phyloP scores from a whole-genome alignment of 2,113 vertebrate species.

The Clarias gariepinus region DNA sequence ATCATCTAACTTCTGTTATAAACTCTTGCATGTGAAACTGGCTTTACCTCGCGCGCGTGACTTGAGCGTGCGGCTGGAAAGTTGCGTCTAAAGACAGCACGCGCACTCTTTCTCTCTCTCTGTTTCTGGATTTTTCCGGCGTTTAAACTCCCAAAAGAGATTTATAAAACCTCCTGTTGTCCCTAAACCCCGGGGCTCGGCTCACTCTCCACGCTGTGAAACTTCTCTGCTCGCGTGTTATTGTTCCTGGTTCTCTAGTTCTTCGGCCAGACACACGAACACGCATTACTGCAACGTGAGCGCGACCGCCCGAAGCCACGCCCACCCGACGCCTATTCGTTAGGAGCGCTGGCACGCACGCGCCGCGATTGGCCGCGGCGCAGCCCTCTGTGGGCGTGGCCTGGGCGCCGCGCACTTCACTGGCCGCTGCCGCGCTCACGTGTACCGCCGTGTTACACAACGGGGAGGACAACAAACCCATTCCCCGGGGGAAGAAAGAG shows the following conservation, averaged over 20 bases:
- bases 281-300: slow-evolving; percentile 78
- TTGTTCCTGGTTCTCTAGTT: slow-evolving; percentile 17
- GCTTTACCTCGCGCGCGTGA: slow-evolving; percentile 26
- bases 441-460: slow-evolving; percentile 72
- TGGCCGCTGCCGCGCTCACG: slow-evolving; percentile 61
- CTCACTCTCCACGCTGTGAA: too few species aligned
- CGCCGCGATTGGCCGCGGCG: slow-evolving; percentile 50
- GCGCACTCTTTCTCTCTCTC: background rate
- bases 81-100: background rate
- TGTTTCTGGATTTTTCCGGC: background rate
- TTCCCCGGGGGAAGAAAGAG: background rate
- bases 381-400: background rate
- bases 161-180: background rate
- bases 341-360: rapidly evolving
- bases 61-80: background rate
- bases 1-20: too few species aligned
- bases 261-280: slow-evolving; percentile 32
- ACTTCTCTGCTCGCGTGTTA: background rate
- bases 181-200: background rate
- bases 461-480: slow-evolving; percentile 29
- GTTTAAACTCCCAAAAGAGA: slow-evolving; percentile 6
- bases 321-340: slow-evolving; percentile 61
- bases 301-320: slow-evolving; percentile 27
- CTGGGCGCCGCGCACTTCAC: slow-evolving; percentile 1
- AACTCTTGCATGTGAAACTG: background rate